Evolutionary conservation across 2,888 invertebrate species (phyloP), one percentile per base, ranked within the genome.

Genomic region (Cecidostiba fungosa): DNA sequence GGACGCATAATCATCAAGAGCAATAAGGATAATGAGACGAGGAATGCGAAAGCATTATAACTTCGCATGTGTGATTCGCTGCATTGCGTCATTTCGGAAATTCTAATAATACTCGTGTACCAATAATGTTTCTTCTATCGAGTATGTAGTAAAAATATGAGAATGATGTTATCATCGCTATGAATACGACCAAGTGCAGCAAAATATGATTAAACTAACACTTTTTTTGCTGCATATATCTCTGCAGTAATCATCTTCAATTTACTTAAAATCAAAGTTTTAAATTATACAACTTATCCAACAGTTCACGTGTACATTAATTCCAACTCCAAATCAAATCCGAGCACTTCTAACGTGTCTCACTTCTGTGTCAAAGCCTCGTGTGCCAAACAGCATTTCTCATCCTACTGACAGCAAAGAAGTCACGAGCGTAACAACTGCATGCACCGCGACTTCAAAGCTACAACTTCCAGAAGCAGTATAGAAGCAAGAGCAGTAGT

Each of bases 1-100:
- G 32, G 29, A 47, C 32, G 70, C 54, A 72, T 79, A 23, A 70
- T 70, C 54, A 79, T 79, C 54, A 47, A 72, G 70, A 72, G 54
- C 8, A 79, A 72, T 69, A 23, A 59, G 80, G 12, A 4, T 73
- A 81, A 73, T 62, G 80, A 81, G 50, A 43, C 59, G 36, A 73
- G n/a, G 54, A 81, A 81, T 59, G 59, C 39, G n/a, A 72, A 59
- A 29, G 36, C 50, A 50, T 79, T 50, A 32, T 8, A 6, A 50
- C 50, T 66, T 66, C 3, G 29, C 70, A 3, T 32, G 43, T 26
- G 23, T 62, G 66, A 66, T 77, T 66, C n/a, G 43, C 26, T 66
- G 62, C 29, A 14, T 43, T 43, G 43, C 26, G 66, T 43, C 36
- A 23, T 47, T 77, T 66, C 26, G 19, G 43, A 66, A 66, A 26